Evolutionary conservation across 2,113 vertebrate species (phyloP), one percentile per base, ranked within the genome.

Genomic region (Saguinus midas): DNA sequence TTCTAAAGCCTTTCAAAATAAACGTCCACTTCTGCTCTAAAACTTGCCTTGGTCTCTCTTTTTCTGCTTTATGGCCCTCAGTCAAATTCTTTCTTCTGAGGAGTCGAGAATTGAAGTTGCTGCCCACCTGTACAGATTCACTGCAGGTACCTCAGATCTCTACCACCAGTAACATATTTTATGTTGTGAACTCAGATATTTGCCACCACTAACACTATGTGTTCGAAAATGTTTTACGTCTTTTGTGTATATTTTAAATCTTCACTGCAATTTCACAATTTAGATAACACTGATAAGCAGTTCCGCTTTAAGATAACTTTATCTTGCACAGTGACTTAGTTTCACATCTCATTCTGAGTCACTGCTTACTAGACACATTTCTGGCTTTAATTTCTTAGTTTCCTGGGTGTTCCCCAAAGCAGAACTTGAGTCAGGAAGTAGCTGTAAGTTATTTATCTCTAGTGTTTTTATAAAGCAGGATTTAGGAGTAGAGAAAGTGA

Each of bases 331-430:
- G 17, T 90, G 37, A 50, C 23, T 55, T 43, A 85, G 48, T 92
- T 92, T 72, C 35, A 92, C 32, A 95, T 55, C 58, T 85, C 25
- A 82, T 85, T 66, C 58, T 82, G 32, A 90, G 92, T 90, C 25
- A 37, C 58, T 94, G 45, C 57, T 72, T 57, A 64, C 45, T 66
- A 73, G 40, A 73, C 32, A 27, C 20, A 35, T 5, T 29, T 94
- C 35, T 58, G 50, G 4, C 52, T 94, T 90, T 72, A 87, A 40
- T 5, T 79, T 86, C 9, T 35, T 85, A 23, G 25, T 79, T 79
- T 45, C n/a, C 17, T 1, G 6, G 14, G 12, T 57, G 32, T 86
- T 78, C 25, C 37, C 35, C 1, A 76, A 61, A 90, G 23, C 9
- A 94, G n/a, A 76, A 55, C 2, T 55, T 43, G 12, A 35, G 6